Base-by-base conservation (phyloP, 2,888 invertebrate genomes). In the Clusia tigrina region DNA sequence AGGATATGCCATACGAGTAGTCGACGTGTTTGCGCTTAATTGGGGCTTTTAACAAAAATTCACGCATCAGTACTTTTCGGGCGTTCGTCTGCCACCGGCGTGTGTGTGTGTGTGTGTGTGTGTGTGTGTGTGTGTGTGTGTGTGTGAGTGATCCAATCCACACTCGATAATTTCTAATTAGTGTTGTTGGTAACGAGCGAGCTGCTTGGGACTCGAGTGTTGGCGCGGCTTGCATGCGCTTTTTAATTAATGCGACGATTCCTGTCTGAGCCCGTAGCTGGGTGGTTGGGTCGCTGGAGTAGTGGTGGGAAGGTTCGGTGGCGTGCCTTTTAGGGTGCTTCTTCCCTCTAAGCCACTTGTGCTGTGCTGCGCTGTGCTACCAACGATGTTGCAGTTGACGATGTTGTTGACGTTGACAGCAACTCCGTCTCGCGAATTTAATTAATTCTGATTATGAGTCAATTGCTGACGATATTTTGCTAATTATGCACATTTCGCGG, bases 21-120 rank as follows among this genome's bases (percentile, higher is more conserved):
- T 1, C 18, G n/a, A 20, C n/a, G n/a, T 20, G n/a, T 3, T 17
- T 17, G 25, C 20, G 52, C 56, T 52, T 75, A 75, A 75, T 75
- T 75, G 75, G 75, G 76, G 74, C 76, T 75, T 75, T 75, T 77
- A 77, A 77, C 74, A 73, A 68, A 74, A 76, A 75, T 76, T 75
- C 73, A 75, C 76, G 77, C 75, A 76, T 73, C 76, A 76, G 76
- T 77, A 77, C 74, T 77, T 77, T 77, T 77, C 66, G 66, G 77
- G 74, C 68, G 66, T 66, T 66, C 60, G 63, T 25, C 12, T 3
- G 24, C 24, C 10, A 24, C 57, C 5, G 15, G 54, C 20, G 51
- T 63, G 24, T 32, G 20, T 63, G 42, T 22, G 26, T 42, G n/a
- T n/a, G n/a, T n/a, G n/a, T n/a, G n/a, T n/a, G n/a, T n/a, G n/a